These are phyloP conservation scores for Gallinago stenura DNA, from an alignment of 2,797 vertebrate species.

Conservation along the genomic window DNA sequence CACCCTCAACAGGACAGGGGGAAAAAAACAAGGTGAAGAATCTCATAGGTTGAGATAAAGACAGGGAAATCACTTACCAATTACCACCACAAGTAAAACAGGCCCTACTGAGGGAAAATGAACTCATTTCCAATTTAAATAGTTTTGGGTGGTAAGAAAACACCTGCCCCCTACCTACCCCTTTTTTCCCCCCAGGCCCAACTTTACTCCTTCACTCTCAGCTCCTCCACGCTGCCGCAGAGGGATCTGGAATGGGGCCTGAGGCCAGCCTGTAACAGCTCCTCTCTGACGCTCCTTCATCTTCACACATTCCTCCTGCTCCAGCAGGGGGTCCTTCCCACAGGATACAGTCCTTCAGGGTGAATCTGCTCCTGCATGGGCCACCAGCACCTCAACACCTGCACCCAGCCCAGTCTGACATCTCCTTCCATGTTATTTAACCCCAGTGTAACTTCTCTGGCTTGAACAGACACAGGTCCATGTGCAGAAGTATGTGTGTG, in stretches of 20 bases:
- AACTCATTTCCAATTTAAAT: background rate
- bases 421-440: background rate
- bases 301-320: background rate
- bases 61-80: too few species aligned
- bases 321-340: background rate
- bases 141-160: background rate
- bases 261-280: background rate
- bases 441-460: background rate
- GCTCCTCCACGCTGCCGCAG: background rate
- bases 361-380: background rate
- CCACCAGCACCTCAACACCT: background rate
- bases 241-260: background rate
- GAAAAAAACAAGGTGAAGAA: background rate
- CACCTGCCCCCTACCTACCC: rapidly evolving
- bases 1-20: background rate
- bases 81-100: background rate
- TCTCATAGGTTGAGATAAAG: background rate
- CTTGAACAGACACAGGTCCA: background rate
- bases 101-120: background rate
- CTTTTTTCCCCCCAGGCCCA: background rate
- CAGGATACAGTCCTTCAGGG: background rate
- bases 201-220: background rate
- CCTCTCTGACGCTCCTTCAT: background rate
- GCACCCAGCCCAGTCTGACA: background rate
- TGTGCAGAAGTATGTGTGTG: rapidly evolving